Base-by-base conservation (phyloP, 2,113 vertebrate species). In the Natator depressus region DNA sequence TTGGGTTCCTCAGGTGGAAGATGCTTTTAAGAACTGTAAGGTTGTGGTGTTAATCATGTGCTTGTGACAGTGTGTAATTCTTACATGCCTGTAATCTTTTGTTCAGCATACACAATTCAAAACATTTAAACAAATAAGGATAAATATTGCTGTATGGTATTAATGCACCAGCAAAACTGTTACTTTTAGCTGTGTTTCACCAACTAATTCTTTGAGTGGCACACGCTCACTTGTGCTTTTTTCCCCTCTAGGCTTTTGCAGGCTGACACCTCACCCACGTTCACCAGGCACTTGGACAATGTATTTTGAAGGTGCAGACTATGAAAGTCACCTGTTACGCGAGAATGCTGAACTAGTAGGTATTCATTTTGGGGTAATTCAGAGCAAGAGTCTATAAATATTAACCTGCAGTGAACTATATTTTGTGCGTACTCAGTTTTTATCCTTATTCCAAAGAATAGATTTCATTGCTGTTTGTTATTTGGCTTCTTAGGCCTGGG, bases 211-310 rank as follows among this genome's bases (percentile, higher is more conserved):
- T 38, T 50, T 82, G 10, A 5, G 47, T 27, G 17, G 3, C 5
- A 2, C n/a, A 3, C n/a, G 5, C 38, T 4, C 38, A 17, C 1
- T 57, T 62, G 42, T 53, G 11, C 50, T 59, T 51, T 54, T 78
- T 13, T 94, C 13, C 80, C 55, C 19, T 93, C 0, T 80, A 99
- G 99, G 99, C 6, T 99, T 99, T 88, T 99, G 99, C 96, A 98
- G 99, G 51, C 94, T 99, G 76, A 97, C 90, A 1, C 99, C 99
- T 84, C 99, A 99, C 84, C 94, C 99, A 10, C 99, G 99, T 4
- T 99, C 99, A 1, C 99, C 99, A 3, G 99, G 99, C 7, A 99
- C 99, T 0, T 99, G 99, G 99, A 99, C 99, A 1, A 98, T 99
- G 95, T 99, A 99, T 95, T 99, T 99, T 29, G 99, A 99, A 97